These are phyloP conservation scores for Colius striatus DNA, from an alignment of 2,113 vertebrate species.

Conservation along the genomic window DNA sequence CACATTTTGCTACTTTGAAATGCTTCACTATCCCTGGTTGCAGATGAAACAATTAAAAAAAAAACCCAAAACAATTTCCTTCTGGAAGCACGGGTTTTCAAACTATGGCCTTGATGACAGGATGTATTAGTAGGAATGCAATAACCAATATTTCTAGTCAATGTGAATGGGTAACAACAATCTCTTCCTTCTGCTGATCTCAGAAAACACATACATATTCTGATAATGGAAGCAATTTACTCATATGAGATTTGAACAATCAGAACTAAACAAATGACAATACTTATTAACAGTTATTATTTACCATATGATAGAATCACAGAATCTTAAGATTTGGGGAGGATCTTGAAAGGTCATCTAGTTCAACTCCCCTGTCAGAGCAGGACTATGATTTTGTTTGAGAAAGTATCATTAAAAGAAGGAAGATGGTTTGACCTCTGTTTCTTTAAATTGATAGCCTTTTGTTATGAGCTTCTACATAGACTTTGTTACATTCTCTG, in stretches of 20 bases:
- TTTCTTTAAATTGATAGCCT: not conserved
- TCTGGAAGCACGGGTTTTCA: not conserved
- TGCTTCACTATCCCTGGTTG: not conserved
- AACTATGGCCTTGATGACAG: not conserved
- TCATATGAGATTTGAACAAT: not conserved
- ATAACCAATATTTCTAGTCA: not conserved
- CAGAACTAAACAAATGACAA: not conserved
- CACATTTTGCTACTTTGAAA: not conserved
- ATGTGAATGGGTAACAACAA: not conserved
- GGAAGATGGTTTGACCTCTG: not conserved
- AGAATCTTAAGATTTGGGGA: no score
- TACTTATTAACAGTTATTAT: not conserved
- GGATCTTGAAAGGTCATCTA: no score
- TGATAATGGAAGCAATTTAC: not conserved
- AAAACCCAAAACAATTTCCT: not conserved
- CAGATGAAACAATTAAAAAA: accelerated
- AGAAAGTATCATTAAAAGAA: not conserved
- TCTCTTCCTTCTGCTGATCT: not conserved
- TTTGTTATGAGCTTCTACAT: not conserved
- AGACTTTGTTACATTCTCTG: not conserved
- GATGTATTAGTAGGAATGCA: not conserved
- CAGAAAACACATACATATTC: not conserved
- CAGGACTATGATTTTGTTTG: not conserved
- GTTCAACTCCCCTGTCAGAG: no score
- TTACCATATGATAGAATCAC: not conserved